Evolutionary conservation across 64 coral and sea anemone genomes (phyloP), one percentile per base, ranked within the genome.

Genomic region (Dendrophyllia cribrosa): DNA sequence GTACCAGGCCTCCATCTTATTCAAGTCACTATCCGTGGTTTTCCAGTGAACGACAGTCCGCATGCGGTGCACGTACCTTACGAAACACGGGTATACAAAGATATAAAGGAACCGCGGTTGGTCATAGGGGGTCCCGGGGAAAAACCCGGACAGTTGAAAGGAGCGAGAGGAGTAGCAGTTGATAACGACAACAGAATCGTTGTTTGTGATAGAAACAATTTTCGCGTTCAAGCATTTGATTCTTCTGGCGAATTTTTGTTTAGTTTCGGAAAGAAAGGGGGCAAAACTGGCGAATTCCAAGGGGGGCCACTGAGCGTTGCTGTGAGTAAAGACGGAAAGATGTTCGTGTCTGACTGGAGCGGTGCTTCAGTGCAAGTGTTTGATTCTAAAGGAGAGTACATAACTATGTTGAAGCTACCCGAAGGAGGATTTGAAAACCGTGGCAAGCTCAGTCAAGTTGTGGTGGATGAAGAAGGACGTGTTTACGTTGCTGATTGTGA

Each of bases 151-250:
- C 49, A 77, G 17, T 25, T 94, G 0, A 90, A 74, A 22, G 88
- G 93, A 3, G 78, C 79, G 19, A 87, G 93, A 44, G 93, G 93
- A 49, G 59, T 94, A 14, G n/a, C 93, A 10, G 78, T 94, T 6
- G 93, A 90, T 50, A 74, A 85, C 7, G 63, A 89, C 17, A 88
- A 88, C 74, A 73, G 78, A 59, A 74, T 90, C 4, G 45, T 90
- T 34, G 93, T 94, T 6, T 89, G 93, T 64, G 93, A 94, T 53
- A 77, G 87, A 0, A 79, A 94, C 22, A 94, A 94, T 65, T 89
- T 86, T 24, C 86, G 93, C 5, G 75, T 94, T 52, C 87, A 94
- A 90, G 60, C 90, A 9, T 94, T 94, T 89, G 69, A 90, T 72
- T 58, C 78, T 23, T 65, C 49, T 11, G 93, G 93, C 48, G 63